These are phyloP conservation scores for Erebia epiphron DNA, from an alignment of 2,888 invertebrate genomes.

Conservation along the genomic window DNA sequence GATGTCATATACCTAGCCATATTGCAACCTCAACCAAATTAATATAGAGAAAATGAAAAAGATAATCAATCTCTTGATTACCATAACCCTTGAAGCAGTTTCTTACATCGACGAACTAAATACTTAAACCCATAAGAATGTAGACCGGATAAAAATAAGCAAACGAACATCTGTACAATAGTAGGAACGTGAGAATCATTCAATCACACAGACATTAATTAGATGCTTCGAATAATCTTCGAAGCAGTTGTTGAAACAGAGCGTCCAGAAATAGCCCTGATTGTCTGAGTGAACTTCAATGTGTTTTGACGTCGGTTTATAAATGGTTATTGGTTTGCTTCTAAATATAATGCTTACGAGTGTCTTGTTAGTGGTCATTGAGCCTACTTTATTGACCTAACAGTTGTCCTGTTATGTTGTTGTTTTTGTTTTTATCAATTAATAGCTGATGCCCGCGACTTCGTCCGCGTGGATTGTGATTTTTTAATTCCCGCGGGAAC, in stretches of 20 bases:
- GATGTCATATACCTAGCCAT: too few species aligned
- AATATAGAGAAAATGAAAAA: too few species aligned
- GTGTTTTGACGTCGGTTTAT: constrained; percentile 74
- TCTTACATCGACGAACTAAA: constrained; percentile 1
- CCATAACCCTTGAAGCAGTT: neutral
- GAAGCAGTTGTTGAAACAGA: constrained; percentile 37
- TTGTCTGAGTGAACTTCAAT: constrained; percentile 63
- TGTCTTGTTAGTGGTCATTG: constrained; percentile 17
- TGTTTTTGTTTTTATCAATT: too few species aligned
- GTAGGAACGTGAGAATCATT: constrained; percentile 54
- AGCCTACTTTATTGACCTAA: constrained; percentile 10
- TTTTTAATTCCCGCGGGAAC: too few species aligned
- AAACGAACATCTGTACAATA: constrained; percentile 42
- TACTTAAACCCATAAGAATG: constrained; percentile 13
- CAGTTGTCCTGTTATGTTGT: neutral
- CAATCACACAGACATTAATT: constrained; percentile 73
- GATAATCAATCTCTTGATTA: too few species aligned
- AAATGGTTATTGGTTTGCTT: constrained; percentile 54
- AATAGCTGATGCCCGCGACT: too few species aligned
- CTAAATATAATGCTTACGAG: constrained; percentile 28
- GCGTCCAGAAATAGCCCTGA: constrained; percentile 67
- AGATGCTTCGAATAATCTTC: constrained; percentile 64
- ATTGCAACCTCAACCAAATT: too few species aligned
- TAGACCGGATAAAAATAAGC: constrained; percentile 34
- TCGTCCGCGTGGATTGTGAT: too few species aligned